phyloP scores from a whole-genome alignment of 1,140 invertebrate genomes.

The Diuraphis noxia region DNA sequence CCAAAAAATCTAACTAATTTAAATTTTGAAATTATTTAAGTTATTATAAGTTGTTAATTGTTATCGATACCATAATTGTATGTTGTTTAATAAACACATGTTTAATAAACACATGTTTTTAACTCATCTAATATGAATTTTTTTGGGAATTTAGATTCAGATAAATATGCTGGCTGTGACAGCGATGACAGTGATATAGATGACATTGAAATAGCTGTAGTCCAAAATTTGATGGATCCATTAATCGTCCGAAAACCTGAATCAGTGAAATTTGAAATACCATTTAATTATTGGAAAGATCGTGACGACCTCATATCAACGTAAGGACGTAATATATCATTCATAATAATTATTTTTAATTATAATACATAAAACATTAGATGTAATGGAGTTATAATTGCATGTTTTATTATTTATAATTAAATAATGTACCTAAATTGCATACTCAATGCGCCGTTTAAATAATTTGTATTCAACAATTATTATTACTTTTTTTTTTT shows the following conservation, averaged over 20 bases:
- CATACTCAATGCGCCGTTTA: not conserved
- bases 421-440: constrained; percentile 25
- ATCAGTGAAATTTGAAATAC: constrained; percentile 37
- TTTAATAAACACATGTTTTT: too few relatives aligned
- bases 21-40: not conserved
- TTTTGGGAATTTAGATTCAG: not conserved
- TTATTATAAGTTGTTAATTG: not conserved
- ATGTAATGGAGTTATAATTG: not conserved
- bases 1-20: not conserved
- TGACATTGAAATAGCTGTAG: not conserved
- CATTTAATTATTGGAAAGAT: constrained; percentile 41
- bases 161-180: constrained; percentile 1
- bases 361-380: not conserved
- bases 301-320: not conserved
- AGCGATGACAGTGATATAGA: constrained; percentile 27
- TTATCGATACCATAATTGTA: not conserved
- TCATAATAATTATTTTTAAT: not conserved
- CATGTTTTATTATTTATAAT: not conserved
- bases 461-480: not conserved
- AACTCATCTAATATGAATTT: not conserved
- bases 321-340: constrained; percentile 18
- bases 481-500: not conserved
- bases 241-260: not conserved
- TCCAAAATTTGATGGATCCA: not conserved
- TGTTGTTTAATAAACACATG: not conserved